Conservation (phyloP, 2,113 vertebrate species). For the Tor tambroides region DNA sequence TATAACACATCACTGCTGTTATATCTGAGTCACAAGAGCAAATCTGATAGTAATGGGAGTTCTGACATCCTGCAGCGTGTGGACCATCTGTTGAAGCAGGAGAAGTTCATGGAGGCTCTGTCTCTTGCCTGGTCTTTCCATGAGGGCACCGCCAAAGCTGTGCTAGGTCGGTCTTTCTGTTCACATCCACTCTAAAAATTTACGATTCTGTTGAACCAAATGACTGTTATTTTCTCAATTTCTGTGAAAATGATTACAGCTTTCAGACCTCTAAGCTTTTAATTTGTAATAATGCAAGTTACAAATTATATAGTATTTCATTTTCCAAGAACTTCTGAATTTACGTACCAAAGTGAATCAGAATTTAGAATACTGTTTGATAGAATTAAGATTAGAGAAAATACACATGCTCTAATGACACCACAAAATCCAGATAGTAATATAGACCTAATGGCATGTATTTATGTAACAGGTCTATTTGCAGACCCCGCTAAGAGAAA, state of each 20-base stretch:
- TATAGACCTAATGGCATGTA: neutral
- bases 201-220: neutral
- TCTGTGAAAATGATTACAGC: neutral
- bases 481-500: conserved; percentile 89
- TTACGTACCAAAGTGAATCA: no score
- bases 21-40: neutral
- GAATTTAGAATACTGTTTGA: neutral
- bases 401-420: neutral
- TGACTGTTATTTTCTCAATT: neutral
- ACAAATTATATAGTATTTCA: neutral
- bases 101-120: conserved; percentile 90
- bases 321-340: neutral
- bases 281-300: neutral
- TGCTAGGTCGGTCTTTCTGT: conserved; percentile 83
- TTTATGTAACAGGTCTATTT: conserved; percentile 79
- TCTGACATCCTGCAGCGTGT: conserved; percentile 79
- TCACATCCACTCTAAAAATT: neutral
- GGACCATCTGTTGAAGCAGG: conserved; percentile 91
- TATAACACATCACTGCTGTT: neutral
- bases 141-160: conserved; percentile 94
- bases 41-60: neutral
- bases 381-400: neutral
- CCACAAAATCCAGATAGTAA: neutral
- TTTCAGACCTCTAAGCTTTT: neutral
- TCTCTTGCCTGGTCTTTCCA: conserved; percentile 95